Evolutionary conservation across 2,113 vertebrate species (phyloP).

Genomic region (Pseudorectes ferrugineus): DNA sequence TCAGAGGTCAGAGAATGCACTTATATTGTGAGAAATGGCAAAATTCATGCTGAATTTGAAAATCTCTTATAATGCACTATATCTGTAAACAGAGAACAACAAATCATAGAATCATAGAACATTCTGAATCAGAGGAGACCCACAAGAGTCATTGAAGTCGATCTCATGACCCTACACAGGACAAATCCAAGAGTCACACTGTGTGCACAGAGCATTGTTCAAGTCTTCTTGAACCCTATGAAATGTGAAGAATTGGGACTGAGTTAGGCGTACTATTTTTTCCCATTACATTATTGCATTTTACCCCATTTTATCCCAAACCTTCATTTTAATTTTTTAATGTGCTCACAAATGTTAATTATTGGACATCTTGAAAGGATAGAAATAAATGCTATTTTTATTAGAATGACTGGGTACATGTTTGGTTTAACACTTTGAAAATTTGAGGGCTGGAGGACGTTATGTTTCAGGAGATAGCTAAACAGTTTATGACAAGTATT

Average conservation of each 20-base stretch:
- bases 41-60: neutral
- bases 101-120: neutral
- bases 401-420: neutral
- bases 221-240: neutral
- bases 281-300: neutral
- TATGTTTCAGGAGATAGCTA: neutral
- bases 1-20: neutral
- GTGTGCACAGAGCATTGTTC: accelerated
- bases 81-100: neutral
- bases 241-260: neutral
- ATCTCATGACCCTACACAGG: neutral
- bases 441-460: neutral
- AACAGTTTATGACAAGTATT: neutral
- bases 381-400: neutral
- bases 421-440: neutral
- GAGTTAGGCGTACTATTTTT: neutral
- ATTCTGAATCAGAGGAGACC: neutral
- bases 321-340: neutral
- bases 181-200: neutral
- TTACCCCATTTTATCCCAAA: neutral
- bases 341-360: neutral
- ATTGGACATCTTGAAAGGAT: neutral
- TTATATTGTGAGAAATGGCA: neutral
- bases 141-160: neutral
- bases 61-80: neutral